Conservation (phyloP, 2,888 invertebrate species). For the Diarsia dahlii region DNA sequence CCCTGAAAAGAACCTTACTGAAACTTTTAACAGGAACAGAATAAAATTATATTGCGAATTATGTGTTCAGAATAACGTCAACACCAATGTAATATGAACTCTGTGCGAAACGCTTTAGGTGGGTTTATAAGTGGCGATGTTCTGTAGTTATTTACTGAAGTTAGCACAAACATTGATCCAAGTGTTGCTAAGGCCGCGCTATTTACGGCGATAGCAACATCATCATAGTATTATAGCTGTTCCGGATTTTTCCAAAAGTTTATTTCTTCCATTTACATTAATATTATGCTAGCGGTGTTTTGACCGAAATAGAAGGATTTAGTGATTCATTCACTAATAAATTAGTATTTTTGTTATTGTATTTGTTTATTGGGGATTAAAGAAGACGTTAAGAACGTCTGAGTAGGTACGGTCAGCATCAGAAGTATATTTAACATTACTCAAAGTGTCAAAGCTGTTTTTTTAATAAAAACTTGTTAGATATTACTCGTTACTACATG, state of each 20-base stretch:
- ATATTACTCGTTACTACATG: too few species aligned
- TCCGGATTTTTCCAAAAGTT: slow-evolving; percentile 58
- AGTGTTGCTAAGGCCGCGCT: slow-evolving; percentile 72
- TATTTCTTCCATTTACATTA: slow-evolving; percentile 37
- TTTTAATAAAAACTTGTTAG: too few species aligned
- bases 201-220: slow-evolving; percentile 70
- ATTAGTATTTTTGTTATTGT: slow-evolving; percentile 14
- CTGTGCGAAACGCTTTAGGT: slow-evolving; percentile 11
- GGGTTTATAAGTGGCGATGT: slow-evolving; percentile 29
- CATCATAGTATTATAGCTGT: slow-evolving; percentile 57
- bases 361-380: not conserved
- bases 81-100: slow-evolving; percentile 24
- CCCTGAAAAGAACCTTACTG: slow-evolving; percentile 40
- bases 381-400: not conserved
- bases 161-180: slow-evolving; percentile 71
- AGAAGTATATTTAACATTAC: too few species aligned
- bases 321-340: slow-evolving; percentile 21
- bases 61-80: slow-evolving; percentile 25
- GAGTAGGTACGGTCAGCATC: too few species aligned
- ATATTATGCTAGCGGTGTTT: slow-evolving; percentile 18
- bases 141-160: slow-evolving; percentile 63
- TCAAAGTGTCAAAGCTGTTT: too few species aligned
- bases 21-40: slow-evolving; percentile 53
- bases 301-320: slow-evolving; percentile 22
- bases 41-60: slow-evolving; percentile 53